These are phyloP conservation scores for Hypsopygia costalis DNA, from an alignment of 2,888 invertebrate species.

Conservation along the genomic window DNA sequence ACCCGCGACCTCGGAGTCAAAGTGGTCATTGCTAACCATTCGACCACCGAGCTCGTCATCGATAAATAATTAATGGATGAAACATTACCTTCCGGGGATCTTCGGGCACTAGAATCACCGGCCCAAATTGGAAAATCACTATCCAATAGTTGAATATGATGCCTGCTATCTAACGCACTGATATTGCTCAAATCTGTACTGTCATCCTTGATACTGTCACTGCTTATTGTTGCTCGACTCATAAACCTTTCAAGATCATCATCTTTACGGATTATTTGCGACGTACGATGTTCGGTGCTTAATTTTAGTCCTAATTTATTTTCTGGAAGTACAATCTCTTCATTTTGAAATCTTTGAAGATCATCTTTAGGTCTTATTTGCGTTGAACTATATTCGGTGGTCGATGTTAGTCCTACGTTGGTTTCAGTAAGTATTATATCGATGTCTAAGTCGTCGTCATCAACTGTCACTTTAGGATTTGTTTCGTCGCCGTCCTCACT, in stretches of 20 bases:
- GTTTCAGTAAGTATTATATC: constrained; percentile 35
- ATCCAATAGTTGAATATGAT: constrained; percentile 41
- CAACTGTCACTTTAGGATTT: constrained; percentile 90
- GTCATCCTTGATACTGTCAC: constrained; percentile 24
- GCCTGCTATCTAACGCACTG: constrained; percentile 55
- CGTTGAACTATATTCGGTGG: constrained; percentile 7
- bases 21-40: too few relatives aligned
- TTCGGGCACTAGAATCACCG: constrained; percentile 84
- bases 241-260: constrained; percentile 33
- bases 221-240: constrained; percentile 30
- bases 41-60: too few relatives aligned
- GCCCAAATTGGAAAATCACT: constrained; percentile 79
- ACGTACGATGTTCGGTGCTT: neutral
- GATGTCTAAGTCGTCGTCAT: constrained; percentile 89
- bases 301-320: too few relatives aligned
- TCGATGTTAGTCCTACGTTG: constrained; percentile 16
- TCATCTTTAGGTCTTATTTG: constrained; percentile 7
- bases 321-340: too few relatives aligned
- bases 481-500: constrained; percentile 85
- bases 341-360: constrained; percentile 35
- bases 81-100: constrained; percentile 87
- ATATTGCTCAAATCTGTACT: constrained; percentile 26
- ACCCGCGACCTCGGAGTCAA: too few relatives aligned
- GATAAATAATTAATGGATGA: too few relatives aligned
- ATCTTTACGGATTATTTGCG: constrained; percentile 9